Evolutionary conservation across 2,888 invertebrate species (phyloP), one percentile per base, ranked within the genome.

Genomic region (Philereme transversata): DNA sequence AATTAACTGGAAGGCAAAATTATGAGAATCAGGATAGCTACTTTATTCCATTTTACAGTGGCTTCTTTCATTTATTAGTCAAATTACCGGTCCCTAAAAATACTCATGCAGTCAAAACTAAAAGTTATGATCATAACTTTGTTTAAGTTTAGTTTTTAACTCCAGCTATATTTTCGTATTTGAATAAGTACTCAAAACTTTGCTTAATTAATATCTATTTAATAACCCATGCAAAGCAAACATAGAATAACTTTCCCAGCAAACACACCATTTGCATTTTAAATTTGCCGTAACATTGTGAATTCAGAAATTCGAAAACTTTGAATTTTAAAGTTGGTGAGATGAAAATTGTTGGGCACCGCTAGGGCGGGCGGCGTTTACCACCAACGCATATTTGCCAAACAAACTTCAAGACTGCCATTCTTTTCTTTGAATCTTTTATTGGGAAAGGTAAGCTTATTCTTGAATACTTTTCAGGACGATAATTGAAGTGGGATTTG

Each of bases 261-360:
- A 49, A 52, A 54, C 54, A 62, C 36, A 40, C 40, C 36, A 62
- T 62, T 59, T 55, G 35, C 58, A 62, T 62, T 58, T 62, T 48
- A 62, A 62, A 62, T 62, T 62, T 5, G 5, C 22, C 41, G 48
- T 53, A 38, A 54, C 57, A 47, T 54, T 62, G 53, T 58, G 44
- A 44, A 57, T 58, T 58, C 57, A 43, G 57, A 35, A 45, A 45
- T 22, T 50, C 5, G 8, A 9, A 50, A 62, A 62, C 54, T 58
- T 58, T 55, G 43, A 44, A 62, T 58, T 58, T 62, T 48, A 51
- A 58, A 51, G 54, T 58, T 57, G 34, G 50, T 7, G 50, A 51
- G 47, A 55, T 55, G 58, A 53, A 55, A 57, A 58, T 62, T 58
- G 55, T 62, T 62, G 47, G 33, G 40, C 36, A 50, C 45, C 22